phyloP scores from a whole-genome alignment of 2,113 vertebrate species.

The Eudorcas thomsonii region DNA sequence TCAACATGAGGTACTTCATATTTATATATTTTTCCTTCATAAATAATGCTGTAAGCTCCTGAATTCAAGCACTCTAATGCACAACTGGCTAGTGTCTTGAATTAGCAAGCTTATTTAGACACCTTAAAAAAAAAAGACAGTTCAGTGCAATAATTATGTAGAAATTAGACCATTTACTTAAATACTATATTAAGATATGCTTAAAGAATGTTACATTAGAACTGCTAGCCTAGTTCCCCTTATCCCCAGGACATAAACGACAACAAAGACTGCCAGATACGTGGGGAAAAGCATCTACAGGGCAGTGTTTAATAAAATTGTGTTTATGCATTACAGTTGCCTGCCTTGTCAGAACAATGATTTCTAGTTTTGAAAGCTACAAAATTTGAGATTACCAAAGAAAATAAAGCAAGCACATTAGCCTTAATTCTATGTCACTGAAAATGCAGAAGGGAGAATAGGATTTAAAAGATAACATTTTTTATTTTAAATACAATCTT shows the following conservation, averaged over 20 bases:
- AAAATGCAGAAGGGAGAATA: constrained; percentile 56
- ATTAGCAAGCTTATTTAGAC: constrained; percentile 77
- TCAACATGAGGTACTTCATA: constrained; percentile 88
- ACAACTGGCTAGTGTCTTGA: constrained; percentile 71
- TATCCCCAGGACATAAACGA: constrained; percentile 64
- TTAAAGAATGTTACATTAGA: constrained; percentile 80
- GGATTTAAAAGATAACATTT: constrained; percentile 50
- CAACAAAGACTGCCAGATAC: constrained; percentile 60
- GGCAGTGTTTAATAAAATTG: constrained; percentile 29
- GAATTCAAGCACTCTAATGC: constrained; percentile 79
- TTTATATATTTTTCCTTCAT: constrained; percentile 85
- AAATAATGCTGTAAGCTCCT: constrained; percentile 83
- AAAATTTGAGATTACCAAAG: constrained; percentile 54
- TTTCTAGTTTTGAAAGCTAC: constrained; percentile 69
- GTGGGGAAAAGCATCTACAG: constrained; percentile 63
- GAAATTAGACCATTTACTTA: constrained; percentile 81
- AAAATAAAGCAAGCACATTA: constrained; percentile 68
- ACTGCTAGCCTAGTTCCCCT: constrained; percentile 73
- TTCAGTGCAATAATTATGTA: constrained; percentile 82
- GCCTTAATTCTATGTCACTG: constrained; percentile 57
- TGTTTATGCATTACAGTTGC: constrained; percentile 48
- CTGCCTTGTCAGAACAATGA: constrained; percentile 64
- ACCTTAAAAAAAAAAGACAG: constrained; percentile 65
- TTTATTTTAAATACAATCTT: constrained; percentile 52
- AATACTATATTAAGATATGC: constrained; percentile 80